Conservation (phyloP, 2,113 vertebrate genomes). For the Mirza zaza region DNA sequence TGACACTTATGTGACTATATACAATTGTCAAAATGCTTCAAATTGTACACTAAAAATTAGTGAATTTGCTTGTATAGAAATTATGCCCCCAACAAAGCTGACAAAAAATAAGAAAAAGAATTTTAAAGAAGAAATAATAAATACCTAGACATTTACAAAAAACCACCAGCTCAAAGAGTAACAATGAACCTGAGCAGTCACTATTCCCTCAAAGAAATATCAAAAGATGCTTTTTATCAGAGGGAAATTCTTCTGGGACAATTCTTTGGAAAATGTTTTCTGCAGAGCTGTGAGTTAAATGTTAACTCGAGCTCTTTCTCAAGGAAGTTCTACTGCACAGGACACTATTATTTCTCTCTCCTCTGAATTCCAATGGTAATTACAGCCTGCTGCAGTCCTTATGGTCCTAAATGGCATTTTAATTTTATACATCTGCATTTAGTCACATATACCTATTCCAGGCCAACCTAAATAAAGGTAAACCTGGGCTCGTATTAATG, state of each 20-base stretch:
- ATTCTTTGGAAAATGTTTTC: neutral
- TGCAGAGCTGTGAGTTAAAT: neutral
- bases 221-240: neutral
- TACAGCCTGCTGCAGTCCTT: neutral
- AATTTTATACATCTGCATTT: neutral
- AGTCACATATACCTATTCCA: neutral
- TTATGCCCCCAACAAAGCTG: neutral
- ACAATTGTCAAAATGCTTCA: neutral
- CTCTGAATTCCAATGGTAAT: neutral
- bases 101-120: neutral
- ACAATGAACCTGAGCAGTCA: neutral
- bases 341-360: neutral
- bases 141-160: neutral
- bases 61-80: neutral
- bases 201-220: neutral
- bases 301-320: neutral
- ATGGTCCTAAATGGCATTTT: neutral
- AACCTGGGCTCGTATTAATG: neutral
- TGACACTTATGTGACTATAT: neutral
- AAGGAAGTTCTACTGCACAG: neutral
- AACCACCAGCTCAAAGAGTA: neutral
- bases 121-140: neutral
- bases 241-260: neutral
- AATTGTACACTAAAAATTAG: neutral
- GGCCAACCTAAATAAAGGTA: neutral